Evolutionary conservation across 2,113 vertebrate species (phyloP), one percentile per base, ranked within the genome.

Genomic region (Pteropus alecto): DNA sequence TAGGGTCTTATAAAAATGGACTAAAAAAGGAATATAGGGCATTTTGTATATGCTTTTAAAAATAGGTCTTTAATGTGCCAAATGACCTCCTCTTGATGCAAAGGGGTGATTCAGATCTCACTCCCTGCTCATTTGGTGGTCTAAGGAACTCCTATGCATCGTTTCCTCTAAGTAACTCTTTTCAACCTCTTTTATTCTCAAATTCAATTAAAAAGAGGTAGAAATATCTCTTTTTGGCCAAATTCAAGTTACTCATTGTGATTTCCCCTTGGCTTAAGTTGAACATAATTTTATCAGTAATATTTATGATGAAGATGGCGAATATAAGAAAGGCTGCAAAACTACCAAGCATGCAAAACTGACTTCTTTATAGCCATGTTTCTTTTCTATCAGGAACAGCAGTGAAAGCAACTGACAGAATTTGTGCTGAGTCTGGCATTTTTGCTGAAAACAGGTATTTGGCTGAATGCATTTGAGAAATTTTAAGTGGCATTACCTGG

Each of bases 371-470:
- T 6, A 95, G 78, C 10, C 43, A 54, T 43, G 85, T 84, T 95
- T 93, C 82, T 91, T 90, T 81, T 68, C 70, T 87, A 5, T 74
- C 35, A 35, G 67, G 76, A 96, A 73, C 10, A 92, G 61, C 63
- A 93, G 70, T 60, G 87, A 92, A 97, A 88, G 22, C 87, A 90
- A 87, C n/a, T 63, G 93, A 71, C 58, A 88, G 89, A 58, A 68
- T 96, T 97, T 98, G 81, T 97, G 86, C 92, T 98, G 95, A 98
- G 68, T 28, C 94, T 63, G 90, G 95, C 74, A 63, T 96, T 97
- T 97, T 97, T 88, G 63, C 95, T 90, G 43, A 92, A 98, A 96
- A 98, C 79, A 97, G 90, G 96, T 97, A 95, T 96, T 95, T 95
- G 95, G 90, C 63, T 94, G 86, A 96, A 97, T 71, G 68, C 89